Evolutionary conservation across 2,113 vertebrate genomes (phyloP).

Genomic region (Rhinoderma darwinii): DNA sequence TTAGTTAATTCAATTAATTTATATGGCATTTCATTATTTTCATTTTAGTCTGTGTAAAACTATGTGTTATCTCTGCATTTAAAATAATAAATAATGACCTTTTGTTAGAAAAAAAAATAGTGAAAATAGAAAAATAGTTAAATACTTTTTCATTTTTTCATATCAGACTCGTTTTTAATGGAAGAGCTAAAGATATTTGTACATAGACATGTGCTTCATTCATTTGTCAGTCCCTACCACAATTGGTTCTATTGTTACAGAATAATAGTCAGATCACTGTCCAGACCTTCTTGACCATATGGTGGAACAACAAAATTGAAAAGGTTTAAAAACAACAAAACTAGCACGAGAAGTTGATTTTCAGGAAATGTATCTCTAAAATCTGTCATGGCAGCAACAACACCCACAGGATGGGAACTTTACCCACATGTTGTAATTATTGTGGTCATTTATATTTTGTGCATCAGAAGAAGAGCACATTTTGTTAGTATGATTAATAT

Average conservation of each 20-base stretch:
- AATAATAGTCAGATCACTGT: slow-evolving; percentile 69
- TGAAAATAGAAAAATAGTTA: not conserved
- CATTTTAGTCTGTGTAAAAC: too few relatives aligned
- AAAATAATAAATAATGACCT: too few relatives aligned
- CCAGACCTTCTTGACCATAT: slow-evolving; percentile 64
- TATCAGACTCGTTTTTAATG: slow-evolving; percentile 61
- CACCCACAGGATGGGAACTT: not conserved
- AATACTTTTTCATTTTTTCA: too few relatives aligned
- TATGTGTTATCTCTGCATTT: not conserved
- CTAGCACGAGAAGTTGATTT: slow-evolving; percentile 26
- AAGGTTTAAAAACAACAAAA: not conserved
- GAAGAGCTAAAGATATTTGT: slow-evolving; percentile 71
- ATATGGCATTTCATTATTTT: too few relatives aligned
- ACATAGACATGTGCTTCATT: slow-evolving; percentile 79
- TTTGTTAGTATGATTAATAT: not conserved
- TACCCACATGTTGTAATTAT: not conserved
- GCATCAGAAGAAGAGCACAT: not conserved
- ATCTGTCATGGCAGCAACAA: not conserved
- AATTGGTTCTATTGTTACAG: slow-evolving; percentile 81
- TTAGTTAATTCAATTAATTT: too few relatives aligned
- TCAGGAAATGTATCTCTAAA: not conserved
- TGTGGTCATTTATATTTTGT: not conserved
- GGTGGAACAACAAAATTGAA: not conserved
- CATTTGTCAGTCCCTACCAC: slow-evolving; percentile 86
- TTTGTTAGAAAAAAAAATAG: not conserved